Percentiles rank a stretch among this genome's conserved stretches.
phyloP scores from a whole-genome alignment of 1,140 invertebrate genomes.

The Eubasilissa regina region DNA sequence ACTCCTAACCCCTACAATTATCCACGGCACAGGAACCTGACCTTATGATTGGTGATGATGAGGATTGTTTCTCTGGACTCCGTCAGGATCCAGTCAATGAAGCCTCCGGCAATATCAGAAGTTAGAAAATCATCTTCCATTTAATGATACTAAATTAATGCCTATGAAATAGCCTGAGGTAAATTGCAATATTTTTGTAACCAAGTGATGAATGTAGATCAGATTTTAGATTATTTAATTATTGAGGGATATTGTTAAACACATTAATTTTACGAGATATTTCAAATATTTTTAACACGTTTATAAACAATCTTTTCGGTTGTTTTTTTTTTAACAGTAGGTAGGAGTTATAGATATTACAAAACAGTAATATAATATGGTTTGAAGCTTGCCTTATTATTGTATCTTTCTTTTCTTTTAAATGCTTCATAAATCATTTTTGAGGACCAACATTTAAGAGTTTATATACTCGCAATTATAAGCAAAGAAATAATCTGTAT shows the following conservation, averaged over 20 bases:
- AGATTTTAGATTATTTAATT: constrained; percentile 19
- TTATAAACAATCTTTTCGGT: too few species aligned
- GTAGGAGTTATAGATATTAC: too few species aligned
- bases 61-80: constrained; percentile 29
- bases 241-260: not conserved
- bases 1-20: constrained; percentile 55
- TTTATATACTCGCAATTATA: too few species aligned
- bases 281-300: too few species aligned
- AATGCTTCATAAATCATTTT: too few species aligned
- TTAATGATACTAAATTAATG: constrained; percentile 56
- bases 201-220: constrained; percentile 25
- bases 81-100: constrained; percentile 36
- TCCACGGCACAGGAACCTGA: constrained; percentile 50
- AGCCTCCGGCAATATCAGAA: constrained; percentile 55
- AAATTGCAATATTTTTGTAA: constrained; percentile 46
- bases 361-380: too few species aligned
- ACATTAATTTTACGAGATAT: too few species aligned
- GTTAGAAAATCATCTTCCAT: constrained; percentile 56
- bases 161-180: constrained; percentile 59
- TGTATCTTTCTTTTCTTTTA: too few species aligned
- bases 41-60: constrained; percentile 52
- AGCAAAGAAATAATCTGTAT: too few species aligned
- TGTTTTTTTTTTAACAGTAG: too few species aligned
- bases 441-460: too few species aligned
- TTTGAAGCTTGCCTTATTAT: too few species aligned